Conservation (phyloP, 2,113 vertebrate genomes). For the Hylia prasina region DNA sequence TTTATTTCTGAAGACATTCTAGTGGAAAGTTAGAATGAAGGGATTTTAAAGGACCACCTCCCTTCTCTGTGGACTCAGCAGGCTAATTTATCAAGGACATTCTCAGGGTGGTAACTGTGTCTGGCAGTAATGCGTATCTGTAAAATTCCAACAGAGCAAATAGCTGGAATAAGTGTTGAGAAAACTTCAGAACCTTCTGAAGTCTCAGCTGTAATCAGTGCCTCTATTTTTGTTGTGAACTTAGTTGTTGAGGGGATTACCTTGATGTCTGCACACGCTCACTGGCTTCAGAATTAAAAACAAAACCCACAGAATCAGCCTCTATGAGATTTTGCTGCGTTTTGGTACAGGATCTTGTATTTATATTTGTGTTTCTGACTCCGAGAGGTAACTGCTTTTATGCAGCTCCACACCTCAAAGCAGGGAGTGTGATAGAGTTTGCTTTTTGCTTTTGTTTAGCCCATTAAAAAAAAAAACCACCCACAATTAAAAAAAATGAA, state of each 20-base stretch:
- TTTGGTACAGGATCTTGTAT: background rate
- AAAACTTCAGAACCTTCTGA: background rate
- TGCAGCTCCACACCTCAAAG: background rate
- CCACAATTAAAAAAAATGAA: background rate
- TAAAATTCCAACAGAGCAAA: constrained; percentile 41
- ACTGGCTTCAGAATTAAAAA: background rate
- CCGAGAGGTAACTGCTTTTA: background rate
- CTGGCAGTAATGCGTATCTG: background rate
- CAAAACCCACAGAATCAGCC: background rate
- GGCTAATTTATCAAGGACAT: constrained; percentile 13
- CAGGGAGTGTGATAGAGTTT: background rate
- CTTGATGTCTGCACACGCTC: accelerated
- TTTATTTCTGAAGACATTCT: background rate
- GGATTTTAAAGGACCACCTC: background rate
- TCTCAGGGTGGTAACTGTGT: background rate
- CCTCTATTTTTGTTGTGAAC: background rate
- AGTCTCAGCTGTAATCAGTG: background rate
- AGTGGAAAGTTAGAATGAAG: background rate
- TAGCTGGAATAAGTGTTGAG: background rate
- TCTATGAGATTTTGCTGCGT: background rate
- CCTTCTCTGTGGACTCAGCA: background rate
- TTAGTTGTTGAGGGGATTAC: background rate
- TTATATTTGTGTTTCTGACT: background rate
- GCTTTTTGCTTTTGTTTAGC: background rate
- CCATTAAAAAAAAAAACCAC: background rate